These are phyloP conservation scores for Chrysocyon brachyurus DNA, from an alignment of 2,797 vertebrate species.

Conservation along the genomic window DNA sequence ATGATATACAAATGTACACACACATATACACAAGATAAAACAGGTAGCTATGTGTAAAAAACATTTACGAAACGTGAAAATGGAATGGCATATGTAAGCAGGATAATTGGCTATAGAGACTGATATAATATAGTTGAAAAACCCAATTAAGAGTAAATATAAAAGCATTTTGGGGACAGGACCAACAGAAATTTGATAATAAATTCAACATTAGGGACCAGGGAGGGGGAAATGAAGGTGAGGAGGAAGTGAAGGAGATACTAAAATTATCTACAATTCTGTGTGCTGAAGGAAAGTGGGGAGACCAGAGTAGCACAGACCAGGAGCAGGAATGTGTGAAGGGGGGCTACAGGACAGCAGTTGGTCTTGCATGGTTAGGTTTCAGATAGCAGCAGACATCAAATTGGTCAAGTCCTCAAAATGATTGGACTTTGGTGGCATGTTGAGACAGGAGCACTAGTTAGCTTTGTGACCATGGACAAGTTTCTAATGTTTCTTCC, in stretches of 20 bases:
- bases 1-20: background rate
- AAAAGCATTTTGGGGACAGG: background rate
- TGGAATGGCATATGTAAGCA: background rate
- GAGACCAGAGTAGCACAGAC: background rate
- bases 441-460: background rate
- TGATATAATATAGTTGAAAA: background rate
- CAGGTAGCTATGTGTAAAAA: background rate
- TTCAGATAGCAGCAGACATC: background rate
- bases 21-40: background rate
- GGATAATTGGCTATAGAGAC: background rate
- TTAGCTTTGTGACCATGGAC: background rate
- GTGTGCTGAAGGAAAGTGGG: background rate
- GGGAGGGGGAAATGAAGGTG: background rate
- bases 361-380: background rate
- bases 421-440: background rate
- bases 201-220: background rate
- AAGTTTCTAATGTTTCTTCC: background rate
- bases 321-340: background rate
- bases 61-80: constrained; percentile 3
- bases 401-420: background rate
- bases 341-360: background rate
- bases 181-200: background rate
- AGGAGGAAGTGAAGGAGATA: background rate
- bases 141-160: background rate
- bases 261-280: background rate